A percentile compares a stretch with the other conserved stretches of the same genome.
Evolutionary conservation across 1,140 invertebrate genomes (phyloP).

Genomic region (Cheumatopsyche charites): DNA sequence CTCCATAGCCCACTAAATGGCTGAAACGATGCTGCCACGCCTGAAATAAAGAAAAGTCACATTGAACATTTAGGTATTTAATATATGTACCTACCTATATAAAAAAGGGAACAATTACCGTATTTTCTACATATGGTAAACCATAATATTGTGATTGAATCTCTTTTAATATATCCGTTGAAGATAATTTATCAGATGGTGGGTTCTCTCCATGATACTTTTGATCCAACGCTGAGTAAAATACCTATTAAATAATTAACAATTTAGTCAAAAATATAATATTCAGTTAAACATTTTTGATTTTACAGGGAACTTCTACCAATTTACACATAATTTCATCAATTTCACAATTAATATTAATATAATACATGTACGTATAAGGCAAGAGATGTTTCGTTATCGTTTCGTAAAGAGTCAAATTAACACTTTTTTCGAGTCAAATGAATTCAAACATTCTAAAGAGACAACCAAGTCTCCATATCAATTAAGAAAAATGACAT

Average conservation of each 20-base stretch:
- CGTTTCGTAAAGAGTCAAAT: too few relatives aligned
- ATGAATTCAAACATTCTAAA: too few relatives aligned
- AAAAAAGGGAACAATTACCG: slow-evolving; percentile 63
- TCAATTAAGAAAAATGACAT: too few relatives aligned
- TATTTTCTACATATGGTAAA: slow-evolving; percentile 85
- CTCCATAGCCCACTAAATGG: slow-evolving; percentile 96
- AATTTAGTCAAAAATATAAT: neutral
- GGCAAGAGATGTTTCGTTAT: too few relatives aligned
- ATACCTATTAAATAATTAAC: slow-evolving; percentile 56
- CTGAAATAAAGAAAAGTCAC: slow-evolving; percentile 55
- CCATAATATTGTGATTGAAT: slow-evolving; percentile 86
- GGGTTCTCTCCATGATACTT: slow-evolving; percentile 77
- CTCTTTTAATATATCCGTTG: slow-evolving; percentile 80
- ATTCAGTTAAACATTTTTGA: neutral
- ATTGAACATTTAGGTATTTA: slow-evolving; percentile 38
- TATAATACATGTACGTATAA: too few relatives aligned
- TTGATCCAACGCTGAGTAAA: slow-evolving; percentile 90
- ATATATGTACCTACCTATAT: neutral
- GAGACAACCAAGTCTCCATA: too few relatives aligned
- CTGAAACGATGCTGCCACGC: slow-evolving; percentile 97
- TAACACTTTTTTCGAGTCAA: too few relatives aligned
- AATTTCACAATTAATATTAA: too few relatives aligned
- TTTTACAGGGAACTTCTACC: too few relatives aligned
- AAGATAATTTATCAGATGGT: slow-evolving; percentile 59
- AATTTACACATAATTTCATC: too few relatives aligned